Conservation (phyloP, 2,797 vertebrate genomes). For the Leptatherina wallacei region DNA sequence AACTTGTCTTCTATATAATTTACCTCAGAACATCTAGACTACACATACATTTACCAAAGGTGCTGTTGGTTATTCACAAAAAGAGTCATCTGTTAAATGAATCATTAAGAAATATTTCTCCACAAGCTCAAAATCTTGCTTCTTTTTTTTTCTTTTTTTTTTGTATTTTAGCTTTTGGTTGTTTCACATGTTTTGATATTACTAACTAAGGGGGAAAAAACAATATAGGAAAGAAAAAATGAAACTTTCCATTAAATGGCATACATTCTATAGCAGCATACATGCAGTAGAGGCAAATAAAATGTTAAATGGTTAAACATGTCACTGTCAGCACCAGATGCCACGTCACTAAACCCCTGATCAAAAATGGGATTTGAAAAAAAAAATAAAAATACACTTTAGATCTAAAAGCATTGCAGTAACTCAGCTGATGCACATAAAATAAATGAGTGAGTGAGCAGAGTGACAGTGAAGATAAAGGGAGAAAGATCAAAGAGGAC, state of each 20-base stretch:
- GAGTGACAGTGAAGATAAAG: not conserved
- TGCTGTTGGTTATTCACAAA: conserved; percentile 21
- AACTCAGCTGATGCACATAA: conserved; percentile 26
- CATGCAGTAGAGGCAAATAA: conserved; percentile 11
- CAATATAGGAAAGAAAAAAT: not conserved
- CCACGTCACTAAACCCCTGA: conserved; percentile 16
- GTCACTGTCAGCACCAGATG: conserved; percentile 43
- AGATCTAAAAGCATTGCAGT: conserved; percentile 45
- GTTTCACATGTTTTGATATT: not conserved
- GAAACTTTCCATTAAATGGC: conserved; percentile 19
- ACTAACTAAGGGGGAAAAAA: conserved; percentile 11
- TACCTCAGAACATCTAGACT: conserved; percentile 19
- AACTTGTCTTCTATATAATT: conserved; percentile 24
- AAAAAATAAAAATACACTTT: not conserved
- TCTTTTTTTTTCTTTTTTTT: conserved; percentile 3
- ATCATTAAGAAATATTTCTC: conserved; percentile 18
- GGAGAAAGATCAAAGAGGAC: not conserved
- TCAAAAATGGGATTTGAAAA: not conserved
- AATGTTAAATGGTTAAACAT: conserved; percentile 33
- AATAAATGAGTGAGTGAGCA: conserved; percentile 1
- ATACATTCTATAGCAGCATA: conserved; percentile 29
- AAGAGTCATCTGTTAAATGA: conserved; percentile 27
- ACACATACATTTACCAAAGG: conserved; percentile 27
- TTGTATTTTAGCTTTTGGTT: conserved; percentile 11
- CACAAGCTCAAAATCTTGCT: conserved; percentile 14